A percentile compares a stretch with the other conserved stretches of the same genome.
These are phyloP conservation scores for Drosophila dunni DNA, from an alignment of 1,140 invertebrate genomes.

Conservation along the genomic window DNA sequence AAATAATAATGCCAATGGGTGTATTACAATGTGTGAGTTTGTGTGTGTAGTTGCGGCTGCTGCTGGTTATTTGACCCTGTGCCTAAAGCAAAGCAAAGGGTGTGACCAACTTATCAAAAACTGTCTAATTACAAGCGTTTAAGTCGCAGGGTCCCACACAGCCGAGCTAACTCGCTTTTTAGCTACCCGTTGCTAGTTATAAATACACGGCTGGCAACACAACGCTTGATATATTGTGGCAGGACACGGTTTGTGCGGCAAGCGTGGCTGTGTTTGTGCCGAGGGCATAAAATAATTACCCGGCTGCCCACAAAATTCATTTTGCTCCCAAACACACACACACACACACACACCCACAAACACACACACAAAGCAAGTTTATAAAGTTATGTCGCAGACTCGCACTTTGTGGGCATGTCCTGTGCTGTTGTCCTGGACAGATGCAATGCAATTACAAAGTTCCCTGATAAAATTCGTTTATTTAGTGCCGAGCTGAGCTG, in stretches of 20 bases:
- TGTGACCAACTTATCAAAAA: no score
- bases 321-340: constrained; percentile 54
- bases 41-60: constrained; percentile 4
- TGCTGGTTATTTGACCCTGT: constrained; percentile 38
- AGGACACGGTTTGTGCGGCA: constrained; percentile 11
- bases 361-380: constrained; percentile 35
- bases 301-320: constrained; percentile 78
- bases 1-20: constrained; percentile 66
- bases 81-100: no score
- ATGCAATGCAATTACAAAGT: constrained; percentile 31
- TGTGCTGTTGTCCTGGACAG: constrained; percentile 8
- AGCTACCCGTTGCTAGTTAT: not conserved
- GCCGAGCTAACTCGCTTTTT: no score
- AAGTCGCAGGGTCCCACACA: no score
- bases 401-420: constrained; percentile 8
- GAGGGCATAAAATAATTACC: constrained; percentile 77
- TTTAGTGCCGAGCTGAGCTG: constrained; percentile 25
- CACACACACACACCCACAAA: constrained; percentile 31
- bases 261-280: constrained; percentile 57
- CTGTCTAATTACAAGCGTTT: no score
- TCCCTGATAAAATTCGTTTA: constrained; percentile 47
- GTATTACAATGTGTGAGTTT: not conserved
- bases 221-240: constrained; percentile 61
- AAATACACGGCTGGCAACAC: constrained; percentile 32
- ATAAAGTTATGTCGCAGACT: constrained; percentile 31